Base-by-base conservation (phyloP, 2,888 invertebrate genomes). In the Masnerella sp. region DNA sequence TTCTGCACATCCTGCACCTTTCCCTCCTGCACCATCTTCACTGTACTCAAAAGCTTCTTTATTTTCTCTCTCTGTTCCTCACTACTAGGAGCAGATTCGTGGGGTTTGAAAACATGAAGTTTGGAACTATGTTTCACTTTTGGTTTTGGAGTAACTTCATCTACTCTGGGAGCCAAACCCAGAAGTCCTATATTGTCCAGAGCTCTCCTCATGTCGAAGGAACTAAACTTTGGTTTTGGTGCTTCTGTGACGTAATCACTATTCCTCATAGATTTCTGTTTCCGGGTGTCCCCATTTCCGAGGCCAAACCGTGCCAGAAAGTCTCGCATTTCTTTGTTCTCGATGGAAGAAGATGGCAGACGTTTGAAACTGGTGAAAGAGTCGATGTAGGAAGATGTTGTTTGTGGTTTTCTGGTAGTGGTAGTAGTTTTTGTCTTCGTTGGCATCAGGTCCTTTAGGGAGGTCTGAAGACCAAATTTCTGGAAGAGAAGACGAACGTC, bases 21-120 rank as follows among this genome's bases (percentile, higher is more conserved):
- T n/a, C 87, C 87, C 17, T 85, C 82, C 49, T 87, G 87, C 0
- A 86, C 83, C 62, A 82, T 62, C 20, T 78, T 85, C 2, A 87
- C 84, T 0, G 84, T 88, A 5, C 85, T 82, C 18, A 89, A 71
- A 0, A 88, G 81, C 61, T 88, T 83, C 40, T 85, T 84, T 32
- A 89, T 88, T 67, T 85, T 87, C 12, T 81, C 77, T 40, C 89
- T 85, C 78, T 91, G 91, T 12, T 89, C 89, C 28, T 90, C 88
- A 30, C 89, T 68, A 68, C 83, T 74, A 0, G 73, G 17, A 28
- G 77, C 61, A 51, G 80, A 51, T 64, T 86, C 81, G 68, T 86
- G 79, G 45, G 89, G 84, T 25, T 88, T 88, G 72, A 88, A 89
- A 8, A 89, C 83, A 58, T 88, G 88, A 5, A 82, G 28, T 32